A percentile compares a stretch with the other conserved stretches of the same genome.
Conservation (phyloP, 2,888 invertebrate species). For the Nudaria mundana region DNA sequence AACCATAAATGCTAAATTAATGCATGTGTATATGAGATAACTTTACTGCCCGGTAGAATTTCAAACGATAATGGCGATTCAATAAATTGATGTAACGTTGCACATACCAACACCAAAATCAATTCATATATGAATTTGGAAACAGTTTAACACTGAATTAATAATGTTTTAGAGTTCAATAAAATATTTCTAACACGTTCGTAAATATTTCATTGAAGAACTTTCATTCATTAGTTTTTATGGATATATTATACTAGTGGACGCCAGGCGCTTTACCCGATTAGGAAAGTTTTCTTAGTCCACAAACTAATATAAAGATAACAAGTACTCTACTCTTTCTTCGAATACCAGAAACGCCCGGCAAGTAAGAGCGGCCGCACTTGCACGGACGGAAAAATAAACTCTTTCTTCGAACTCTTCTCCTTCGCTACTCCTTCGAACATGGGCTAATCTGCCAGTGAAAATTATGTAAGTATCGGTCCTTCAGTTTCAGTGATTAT, state of each 20-base stretch:
- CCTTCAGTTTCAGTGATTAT: too few species aligned
- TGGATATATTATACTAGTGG: too few species aligned
- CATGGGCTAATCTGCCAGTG: too few species aligned
- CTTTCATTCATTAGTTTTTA: not conserved
- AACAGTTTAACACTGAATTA: slow-evolving; percentile 3
- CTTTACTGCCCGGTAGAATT: not conserved
- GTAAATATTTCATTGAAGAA: not conserved
- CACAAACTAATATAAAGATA: not conserved
- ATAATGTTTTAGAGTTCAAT: not conserved
- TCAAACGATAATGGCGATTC: not conserved
- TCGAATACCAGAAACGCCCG: too few species aligned
- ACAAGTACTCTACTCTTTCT: too few species aligned
- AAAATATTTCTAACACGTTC: not conserved
- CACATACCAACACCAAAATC: slow-evolving; percentile 1
- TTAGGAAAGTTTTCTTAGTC: too few species aligned
- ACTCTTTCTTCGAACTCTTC: too few species aligned
- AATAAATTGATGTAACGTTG: slow-evolving; percentile 1
- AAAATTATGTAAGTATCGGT: too few species aligned
- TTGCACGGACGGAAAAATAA: too few species aligned
- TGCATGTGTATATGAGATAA: not conserved
- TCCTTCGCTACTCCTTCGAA: too few species aligned
- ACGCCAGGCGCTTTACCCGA: not conserved
- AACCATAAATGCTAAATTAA: too few species aligned
- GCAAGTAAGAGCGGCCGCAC: too few species aligned
- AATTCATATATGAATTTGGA: slow-evolving; percentile 1